Conservation (phyloP, 1,140 invertebrate genomes). For the Ylistrum balloti region DNA sequence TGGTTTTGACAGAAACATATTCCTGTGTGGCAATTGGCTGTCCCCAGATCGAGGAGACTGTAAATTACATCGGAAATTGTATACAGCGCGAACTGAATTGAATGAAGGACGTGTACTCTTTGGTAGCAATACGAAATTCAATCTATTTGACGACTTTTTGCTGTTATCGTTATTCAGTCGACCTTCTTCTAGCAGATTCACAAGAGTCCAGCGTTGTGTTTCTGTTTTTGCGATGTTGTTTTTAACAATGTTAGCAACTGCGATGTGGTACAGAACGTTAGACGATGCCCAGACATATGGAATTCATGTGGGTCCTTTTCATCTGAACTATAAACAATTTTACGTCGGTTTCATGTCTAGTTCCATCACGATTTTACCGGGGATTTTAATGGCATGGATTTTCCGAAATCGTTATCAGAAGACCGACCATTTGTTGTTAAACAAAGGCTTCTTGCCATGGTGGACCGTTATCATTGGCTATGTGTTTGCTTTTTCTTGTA, state of each 20-base stretch:
- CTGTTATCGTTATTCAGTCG: conserved; percentile 73
- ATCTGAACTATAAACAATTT: conserved; percentile 78
- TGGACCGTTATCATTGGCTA: conserved; percentile 73
- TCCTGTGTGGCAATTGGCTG: neutral
- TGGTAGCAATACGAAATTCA: conserved; percentile 78
- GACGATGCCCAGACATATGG: conserved; percentile 59
- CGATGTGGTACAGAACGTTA: conserved; percentile 79
- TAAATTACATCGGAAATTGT: neutral
- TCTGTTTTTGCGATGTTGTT: conserved; percentile 74
- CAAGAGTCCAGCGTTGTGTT: conserved; percentile 77
- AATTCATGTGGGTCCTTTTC: conserved; percentile 81
- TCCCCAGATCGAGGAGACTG: neutral
- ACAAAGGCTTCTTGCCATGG: conserved; percentile 63
- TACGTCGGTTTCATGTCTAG: conserved; percentile 75
- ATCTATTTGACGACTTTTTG: conserved; percentile 73
- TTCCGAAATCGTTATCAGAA: conserved; percentile 60
- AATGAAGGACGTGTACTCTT: conserved; percentile 65
- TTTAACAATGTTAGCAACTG: conserved; percentile 77
- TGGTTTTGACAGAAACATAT: neutral
- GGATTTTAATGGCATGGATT: conserved; percentile 58
- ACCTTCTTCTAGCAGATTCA: conserved; percentile 73
- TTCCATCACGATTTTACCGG: conserved; percentile 79
- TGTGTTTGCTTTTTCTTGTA: conserved; percentile 78
- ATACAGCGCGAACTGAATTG: conserved; percentile 53
- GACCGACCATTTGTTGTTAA: neutral